Evolutionary conservation across 2,888 invertebrate genomes (phyloP).

Genomic region (Iselma pallidipennis): DNA sequence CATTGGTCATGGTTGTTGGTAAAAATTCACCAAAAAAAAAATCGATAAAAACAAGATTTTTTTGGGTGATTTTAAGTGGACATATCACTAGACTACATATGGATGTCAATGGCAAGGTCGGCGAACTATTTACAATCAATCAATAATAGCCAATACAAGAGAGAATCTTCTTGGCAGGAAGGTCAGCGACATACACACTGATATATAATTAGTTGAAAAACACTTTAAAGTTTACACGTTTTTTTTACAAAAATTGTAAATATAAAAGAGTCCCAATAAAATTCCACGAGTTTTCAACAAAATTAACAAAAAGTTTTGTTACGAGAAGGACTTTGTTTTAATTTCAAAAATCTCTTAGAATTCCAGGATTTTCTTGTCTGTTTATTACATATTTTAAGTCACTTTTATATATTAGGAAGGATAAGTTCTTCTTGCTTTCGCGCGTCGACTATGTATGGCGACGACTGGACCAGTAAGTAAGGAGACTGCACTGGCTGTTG

Average conservation of each 20-base stretch:
- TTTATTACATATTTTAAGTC: not conserved
- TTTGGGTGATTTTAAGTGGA: not conserved
- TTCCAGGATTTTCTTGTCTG: not conserved
- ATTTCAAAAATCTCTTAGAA: not conserved
- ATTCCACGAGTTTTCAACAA: not conserved
- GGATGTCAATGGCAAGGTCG: conserved; percentile 28
- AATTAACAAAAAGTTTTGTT: not conserved
- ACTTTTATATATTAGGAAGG: not conserved
- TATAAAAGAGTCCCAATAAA: not conserved
- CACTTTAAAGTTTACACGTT: conserved; percentile 3
- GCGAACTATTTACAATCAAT: conserved; percentile 25
- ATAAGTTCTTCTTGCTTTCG: conserved; percentile 23
- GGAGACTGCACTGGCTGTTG: conserved; percentile 4
- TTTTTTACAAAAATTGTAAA: not conserved
- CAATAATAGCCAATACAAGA: conserved; percentile 16
- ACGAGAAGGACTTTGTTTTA: too few relatives aligned
- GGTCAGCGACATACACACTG: conserved; percentile 14
- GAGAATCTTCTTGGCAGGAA: conserved; percentile 6
- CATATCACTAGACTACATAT: conserved; percentile 6
- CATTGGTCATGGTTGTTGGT: conserved; percentile 67
- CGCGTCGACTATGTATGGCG: conserved; percentile 30
- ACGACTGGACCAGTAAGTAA: conserved; percentile 31
- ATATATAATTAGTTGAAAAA: not conserved
- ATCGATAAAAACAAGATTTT: not conserved
- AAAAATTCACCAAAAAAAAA: conserved; percentile 7